Base-by-base conservation (phyloP, 2,888 invertebrate species). In the Cantharis nigra region DNA sequence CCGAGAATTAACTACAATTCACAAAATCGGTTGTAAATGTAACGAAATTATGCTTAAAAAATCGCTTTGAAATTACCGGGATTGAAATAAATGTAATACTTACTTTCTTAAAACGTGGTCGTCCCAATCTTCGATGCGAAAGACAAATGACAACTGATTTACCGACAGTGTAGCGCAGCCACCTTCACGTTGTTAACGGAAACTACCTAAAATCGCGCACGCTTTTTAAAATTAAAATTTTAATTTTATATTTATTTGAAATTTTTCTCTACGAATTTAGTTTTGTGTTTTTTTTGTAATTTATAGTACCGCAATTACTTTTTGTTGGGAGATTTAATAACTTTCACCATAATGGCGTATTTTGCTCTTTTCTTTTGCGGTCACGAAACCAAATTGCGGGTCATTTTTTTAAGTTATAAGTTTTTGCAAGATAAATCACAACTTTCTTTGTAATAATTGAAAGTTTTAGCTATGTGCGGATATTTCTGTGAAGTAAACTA, bases 61-160 rank as follows among this genome's bases (percentile, higher is more conserved):
- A 49, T 49, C 3, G 2, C n/a, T n/a, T 49, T n/a, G n/a, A n/a
- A n/a, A 5, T n/a, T 7, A n/a, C 2, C 5, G 4, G 7, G n/a
- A 70, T 26, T 33, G 20, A 7, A 64, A 16, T 16, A 71, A 73
- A 82, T 79, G 70, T 71, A 71, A 77, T 26, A 74, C 87, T 84
- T 88, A 88, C 83, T 83, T 79, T 82, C 78, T 74, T 78, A 84
- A 83, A 88, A 89, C 88, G 88, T 89, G 89, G 82, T 85, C 82
- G 83, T 85, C 84, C 85, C 83, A 84, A 84, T 82, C 81, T 82
- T 82, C 79, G 82, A 80, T 33, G 83, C 80, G 81, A 85, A 83
- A 83, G 83, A 84, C 85, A 85, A 86, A 84, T 83, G 85, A 84
- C 85, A 83, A 81, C 85, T 85, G 83, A 82, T 83, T 79, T 82